A percentile compares a stretch with the other conserved stretches of the same genome.
Evolutionary conservation across 2,888 invertebrate genomes (phyloP).

Genomic region (Celastrina argiolus): DNA sequence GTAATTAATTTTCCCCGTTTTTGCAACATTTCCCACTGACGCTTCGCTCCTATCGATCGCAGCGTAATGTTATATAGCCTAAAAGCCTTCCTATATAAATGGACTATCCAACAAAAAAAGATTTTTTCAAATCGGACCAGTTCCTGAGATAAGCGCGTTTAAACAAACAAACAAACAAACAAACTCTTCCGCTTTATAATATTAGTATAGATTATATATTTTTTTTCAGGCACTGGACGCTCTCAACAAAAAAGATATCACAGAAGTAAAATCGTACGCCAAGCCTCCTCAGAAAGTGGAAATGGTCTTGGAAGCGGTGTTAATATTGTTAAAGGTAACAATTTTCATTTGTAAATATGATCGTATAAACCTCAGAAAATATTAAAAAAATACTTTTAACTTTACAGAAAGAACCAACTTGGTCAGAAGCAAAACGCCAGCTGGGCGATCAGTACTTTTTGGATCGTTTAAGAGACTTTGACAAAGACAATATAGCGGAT

Average conservation of each 20-base stretch:
- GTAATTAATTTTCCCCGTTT: too few species aligned
- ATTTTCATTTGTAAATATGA: too few species aligned
- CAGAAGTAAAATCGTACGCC: conserved; percentile 93
- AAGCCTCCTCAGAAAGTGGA: conserved; percentile 92
- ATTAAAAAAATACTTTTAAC: background rate
- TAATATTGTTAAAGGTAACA: conserved; percentile 82
- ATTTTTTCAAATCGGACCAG: too few species aligned
- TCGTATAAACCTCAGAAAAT: too few species aligned
- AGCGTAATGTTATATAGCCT: too few species aligned
- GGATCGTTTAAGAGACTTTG: conserved; percentile 88
- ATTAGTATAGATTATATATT: background rate
- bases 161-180: too few species aligned
- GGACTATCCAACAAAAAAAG: too few species aligned
- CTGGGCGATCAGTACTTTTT: conserved; percentile 89
- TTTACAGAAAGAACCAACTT: conserved; percentile 84
- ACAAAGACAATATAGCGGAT: conserved; percentile 92
- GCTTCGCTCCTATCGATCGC: too few species aligned
- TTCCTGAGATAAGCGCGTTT: too few species aligned
- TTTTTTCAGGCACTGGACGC: conserved; percentile 82
- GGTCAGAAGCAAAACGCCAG: conserved; percentile 92
- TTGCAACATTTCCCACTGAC: too few species aligned
- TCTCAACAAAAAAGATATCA: conserved; percentile 90
- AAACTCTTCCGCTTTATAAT: too few species aligned
- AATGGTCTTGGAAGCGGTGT: conserved; percentile 93
- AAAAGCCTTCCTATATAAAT: too few species aligned